A percentile compares a stretch with the other conserved stretches of the same genome.
phyloP scores from a whole-genome alignment of 2,797 vertebrate species.

The Arctocebus calabarensis region DNA sequence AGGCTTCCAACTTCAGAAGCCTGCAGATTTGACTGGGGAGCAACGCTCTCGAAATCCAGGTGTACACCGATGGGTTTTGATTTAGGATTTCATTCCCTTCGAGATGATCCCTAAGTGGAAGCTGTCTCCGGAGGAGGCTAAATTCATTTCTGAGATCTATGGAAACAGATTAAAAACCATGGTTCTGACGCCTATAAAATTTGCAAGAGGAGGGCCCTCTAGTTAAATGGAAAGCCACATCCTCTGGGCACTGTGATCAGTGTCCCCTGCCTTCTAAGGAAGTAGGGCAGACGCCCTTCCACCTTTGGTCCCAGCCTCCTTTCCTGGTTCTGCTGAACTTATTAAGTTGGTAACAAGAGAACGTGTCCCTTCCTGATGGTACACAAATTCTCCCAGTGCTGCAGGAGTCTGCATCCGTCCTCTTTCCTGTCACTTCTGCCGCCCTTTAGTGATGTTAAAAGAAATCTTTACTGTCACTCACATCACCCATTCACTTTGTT shows the following conservation, averaged over 20 bases:
- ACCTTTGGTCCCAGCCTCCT: background rate
- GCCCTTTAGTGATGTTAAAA: slow-evolving; percentile 98
- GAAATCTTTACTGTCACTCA: slow-evolving; percentile 99
- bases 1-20: background rate
- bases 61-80: slow-evolving; percentile 68
- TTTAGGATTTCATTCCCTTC: slow-evolving; percentile 74
- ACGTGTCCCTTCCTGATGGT: slow-evolving; percentile 89
- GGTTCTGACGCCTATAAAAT: slow-evolving; percentile 74
- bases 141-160: slow-evolving; percentile 73
- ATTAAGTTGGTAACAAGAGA: slow-evolving; percentile 88
- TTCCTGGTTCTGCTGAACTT: slow-evolving; percentile 82
- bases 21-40: background rate
- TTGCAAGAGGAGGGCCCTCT: background rate
- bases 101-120: slow-evolving; percentile 73
- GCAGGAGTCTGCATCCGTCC: slow-evolving; percentile 92
- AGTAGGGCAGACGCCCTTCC: slow-evolving; percentile 65
- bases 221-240: slow-evolving; percentile 69
- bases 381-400: slow-evolving; percentile 91
- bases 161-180: slow-evolving; percentile 80
- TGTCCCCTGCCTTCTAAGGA: slow-evolving; percentile 42
- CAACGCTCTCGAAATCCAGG: slow-evolving; percentile 65
- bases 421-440: slow-evolving; percentile 95
- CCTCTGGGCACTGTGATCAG: slow-evolving; percentile 68
- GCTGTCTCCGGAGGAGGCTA: slow-evolving; percentile 74
- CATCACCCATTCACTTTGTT: slow-evolving; percentile 99